Percentiles rank a stretch among this genome's conserved stretches.
Conservation (phyloP, 2,797 vertebrate species). For the Lutjanus campechanus region DNA sequence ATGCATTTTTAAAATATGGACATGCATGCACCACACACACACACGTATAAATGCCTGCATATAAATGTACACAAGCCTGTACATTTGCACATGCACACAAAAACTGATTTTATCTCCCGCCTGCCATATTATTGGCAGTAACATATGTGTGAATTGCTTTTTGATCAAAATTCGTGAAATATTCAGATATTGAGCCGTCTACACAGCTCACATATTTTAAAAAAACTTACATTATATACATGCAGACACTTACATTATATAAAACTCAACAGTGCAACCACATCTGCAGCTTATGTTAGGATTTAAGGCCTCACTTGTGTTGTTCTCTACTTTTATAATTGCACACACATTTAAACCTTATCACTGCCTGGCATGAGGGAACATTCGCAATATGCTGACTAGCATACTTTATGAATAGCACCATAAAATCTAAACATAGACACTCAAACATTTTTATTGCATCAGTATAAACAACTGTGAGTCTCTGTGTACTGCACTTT, state of each 20-base stretch:
- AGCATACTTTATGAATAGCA: slow-evolving; percentile 1
- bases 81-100: background rate
- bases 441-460: slow-evolving; percentile 6
- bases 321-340: background rate
- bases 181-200: background rate
- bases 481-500: background rate
- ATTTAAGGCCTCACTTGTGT: background rate
- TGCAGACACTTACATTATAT: background rate
- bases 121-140: background rate
- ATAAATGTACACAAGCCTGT: background rate
- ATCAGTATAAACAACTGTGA: background rate
- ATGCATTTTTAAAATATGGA: slow-evolving; percentile 17
- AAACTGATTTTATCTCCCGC: background rate
- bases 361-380: background rate
- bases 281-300: background rate
- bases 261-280: background rate
- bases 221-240: background rate
- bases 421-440: background rate
- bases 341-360: background rate
- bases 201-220: background rate
- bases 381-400: slow-evolving; percentile 3
- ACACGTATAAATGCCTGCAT: background rate
- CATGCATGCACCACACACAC: slow-evolving; percentile 7
- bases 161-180: too few relatives aligned
- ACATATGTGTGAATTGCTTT: background rate